Evolutionary conservation across 2,888 invertebrate genomes (phyloP), one percentile per base, ranked within the genome.

Genomic region (Aleiodes alternator): DNA sequence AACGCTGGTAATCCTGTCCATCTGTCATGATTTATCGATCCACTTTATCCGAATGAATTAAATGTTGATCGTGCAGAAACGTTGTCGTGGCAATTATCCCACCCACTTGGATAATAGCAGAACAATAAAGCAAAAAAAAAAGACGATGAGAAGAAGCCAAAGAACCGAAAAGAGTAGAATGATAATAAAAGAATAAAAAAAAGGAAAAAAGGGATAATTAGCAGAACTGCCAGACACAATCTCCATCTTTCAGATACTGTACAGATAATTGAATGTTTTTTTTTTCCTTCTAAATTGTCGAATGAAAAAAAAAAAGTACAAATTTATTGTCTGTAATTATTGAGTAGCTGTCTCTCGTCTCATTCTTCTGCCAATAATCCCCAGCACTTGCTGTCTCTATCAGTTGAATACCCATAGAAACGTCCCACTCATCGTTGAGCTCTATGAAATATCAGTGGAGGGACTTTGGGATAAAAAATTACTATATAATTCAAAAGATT

Each of bases 21-120:
- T 64, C 64, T 68, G 68, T 68, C 66, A 78, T 75, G 50, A 16
- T 70, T 76, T 76, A 76, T 76, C 76, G 43, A 23, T 48, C n/a
- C 11, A 29, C 56, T 55, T 69, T 74, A 76, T 73, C 72, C 71
- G 73, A 64, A 64, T 50, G 53, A 56, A 72, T 75, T 75, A 73
- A 73, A 75, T 64, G 73, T 57, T 69, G 53, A 61, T 29, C 64
- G 29, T 72, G 57, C 59, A 72, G 68, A 68, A 59, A 68, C 50
- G 16, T 68, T 68, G 68, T 68, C 68, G 51, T 34, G 31, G 29
- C 51, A 68, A 68, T 68, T 68, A 68, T 68, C 51, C 68, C 68
- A 68, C 68, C 68, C 68, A 68, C 68, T 68, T 68, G 51, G 68
- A 68, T 68, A 68, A 51, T 31, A 51, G n/a, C 31, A 6, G 7